A percentile compares a stretch with the other conserved stretches of the same genome.
Evolutionary conservation across 2,113 vertebrate genomes (phyloP).

Genomic region (Mustela nigripes): DNA sequence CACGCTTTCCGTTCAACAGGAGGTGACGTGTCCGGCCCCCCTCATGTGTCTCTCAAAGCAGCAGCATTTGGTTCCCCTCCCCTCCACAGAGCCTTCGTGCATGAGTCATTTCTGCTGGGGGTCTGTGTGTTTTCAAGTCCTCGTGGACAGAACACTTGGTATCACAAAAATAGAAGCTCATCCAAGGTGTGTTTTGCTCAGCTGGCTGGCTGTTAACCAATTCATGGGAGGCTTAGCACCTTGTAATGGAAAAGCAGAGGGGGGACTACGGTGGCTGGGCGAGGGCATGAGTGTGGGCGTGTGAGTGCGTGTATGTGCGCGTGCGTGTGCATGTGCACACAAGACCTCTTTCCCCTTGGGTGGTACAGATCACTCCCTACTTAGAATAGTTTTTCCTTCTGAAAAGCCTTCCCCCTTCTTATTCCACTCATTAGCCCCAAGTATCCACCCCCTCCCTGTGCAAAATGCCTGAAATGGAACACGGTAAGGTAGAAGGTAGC

Average conservation of each 20-base stretch:
- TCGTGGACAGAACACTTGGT: not conserved
- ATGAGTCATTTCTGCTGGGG: constrained; percentile 37
- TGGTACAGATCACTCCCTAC: not conserved
- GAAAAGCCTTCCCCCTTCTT: not conserved
- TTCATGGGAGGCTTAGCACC: constrained; percentile 52
- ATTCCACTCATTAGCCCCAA: not conserved
- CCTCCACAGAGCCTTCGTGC: not conserved
- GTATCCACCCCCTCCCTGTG: not conserved
- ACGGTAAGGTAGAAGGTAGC: too few species aligned
- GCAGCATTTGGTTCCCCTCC: not conserved
- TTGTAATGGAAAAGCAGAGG: constrained; percentile 30
- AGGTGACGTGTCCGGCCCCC: not conserved
- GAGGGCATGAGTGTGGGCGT: too few species aligned
- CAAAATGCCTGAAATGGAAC: not conserved
- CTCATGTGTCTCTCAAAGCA: rapidly evolving
- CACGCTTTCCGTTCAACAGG: rapidly evolving
- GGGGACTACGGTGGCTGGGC: not conserved
- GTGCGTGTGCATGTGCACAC: rapidly evolving
- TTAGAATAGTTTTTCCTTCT: not conserved
- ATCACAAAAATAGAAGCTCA: constrained; percentile 66
- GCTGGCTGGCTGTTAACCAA: not conserved
- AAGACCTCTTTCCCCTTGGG: not conserved
- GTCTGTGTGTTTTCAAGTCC: not conserved
- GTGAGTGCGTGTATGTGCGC: not conserved
- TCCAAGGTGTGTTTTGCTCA: constrained; percentile 68